phyloP scores from a whole-genome alignment of 2,888 invertebrate species.

The Cheilosia vulpina region DNA sequence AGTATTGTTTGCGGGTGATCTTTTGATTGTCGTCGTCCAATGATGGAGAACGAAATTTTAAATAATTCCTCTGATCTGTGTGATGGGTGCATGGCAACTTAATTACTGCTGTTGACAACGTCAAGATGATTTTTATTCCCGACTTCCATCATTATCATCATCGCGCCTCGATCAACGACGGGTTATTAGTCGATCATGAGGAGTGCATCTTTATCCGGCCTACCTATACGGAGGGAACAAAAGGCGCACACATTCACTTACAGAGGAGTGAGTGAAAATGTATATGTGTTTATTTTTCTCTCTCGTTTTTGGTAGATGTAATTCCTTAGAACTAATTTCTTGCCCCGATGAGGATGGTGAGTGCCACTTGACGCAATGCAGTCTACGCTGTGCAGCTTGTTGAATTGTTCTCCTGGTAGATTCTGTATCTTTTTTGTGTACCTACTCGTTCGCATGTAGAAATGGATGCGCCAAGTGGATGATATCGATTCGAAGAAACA shows the following conservation, averaged over 20 bases:
- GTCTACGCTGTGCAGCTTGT: slow-evolving; percentile 37
- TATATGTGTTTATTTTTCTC: slow-evolving; percentile 8
- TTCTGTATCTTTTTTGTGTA: slow-evolving; percentile 23
- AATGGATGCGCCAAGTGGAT: slow-evolving; percentile 57
- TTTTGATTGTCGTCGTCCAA: slow-evolving; percentile 46
- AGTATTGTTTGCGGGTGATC: slow-evolving; percentile 67
- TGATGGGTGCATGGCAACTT: slow-evolving; percentile 62
- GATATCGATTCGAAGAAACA: slow-evolving; percentile 67
- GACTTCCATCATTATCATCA: slow-evolving; percentile 15
- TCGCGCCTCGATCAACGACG: slow-evolving; percentile 36
- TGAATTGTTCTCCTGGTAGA: slow-evolving; percentile 30
- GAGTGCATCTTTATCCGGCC: slow-evolving; percentile 46
- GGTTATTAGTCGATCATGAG: slow-evolving; percentile 60
- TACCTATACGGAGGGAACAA: slow-evolving; percentile 27
- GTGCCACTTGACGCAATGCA: slow-evolving; percentile 63
- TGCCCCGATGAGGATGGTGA: slow-evolving; percentile 31
- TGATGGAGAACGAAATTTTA: slow-evolving; percentile 55
- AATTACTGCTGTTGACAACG: slow-evolving; percentile 71
- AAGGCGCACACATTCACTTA: slow-evolving; percentile 8
- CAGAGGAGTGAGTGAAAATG: not conserved
- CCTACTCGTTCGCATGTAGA: slow-evolving; percentile 3
- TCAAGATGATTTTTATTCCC: slow-evolving; percentile 42
- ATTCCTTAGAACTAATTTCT: slow-evolving; percentile 69
- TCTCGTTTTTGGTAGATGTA: slow-evolving; percentile 6
- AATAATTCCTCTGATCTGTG: slow-evolving; percentile 43